Percentiles rank a stretch among this genome's conserved stretches.
Conservation (phyloP, 2,113 vertebrate genomes). For the Macrotus californicus region DNA sequence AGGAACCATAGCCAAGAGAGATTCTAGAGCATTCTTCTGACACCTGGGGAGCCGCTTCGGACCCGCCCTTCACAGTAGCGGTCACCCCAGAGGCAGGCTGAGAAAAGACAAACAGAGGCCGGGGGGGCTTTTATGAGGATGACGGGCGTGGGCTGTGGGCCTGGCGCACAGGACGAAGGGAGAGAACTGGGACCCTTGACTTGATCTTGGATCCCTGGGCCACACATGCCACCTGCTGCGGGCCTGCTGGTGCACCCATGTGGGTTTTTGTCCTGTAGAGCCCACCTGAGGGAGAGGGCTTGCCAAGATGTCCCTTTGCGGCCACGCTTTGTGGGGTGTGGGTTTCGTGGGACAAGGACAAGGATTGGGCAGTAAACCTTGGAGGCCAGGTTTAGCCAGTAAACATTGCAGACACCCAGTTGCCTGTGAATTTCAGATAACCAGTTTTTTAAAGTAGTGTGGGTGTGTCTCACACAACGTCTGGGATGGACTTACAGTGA, state of each 20-base stretch:
- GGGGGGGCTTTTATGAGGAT: neutral
- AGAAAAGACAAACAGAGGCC: neutral
- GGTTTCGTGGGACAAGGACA: neutral
- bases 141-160: neutral
- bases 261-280: neutral
- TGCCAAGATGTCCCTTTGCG: accelerated
- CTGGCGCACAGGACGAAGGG: neutral
- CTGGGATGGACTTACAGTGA: neutral
- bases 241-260: neutral
- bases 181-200: neutral
- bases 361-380: neutral
- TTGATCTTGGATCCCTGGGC: neutral
- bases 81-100: neutral
- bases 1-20: neutral
- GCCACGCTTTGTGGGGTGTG: neutral
- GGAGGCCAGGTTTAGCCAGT: neutral
- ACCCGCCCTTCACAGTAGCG: neutral
- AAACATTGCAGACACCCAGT: neutral
- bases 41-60: neutral
- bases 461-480: neutral
- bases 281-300: accelerated
- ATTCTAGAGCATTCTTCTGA: neutral
- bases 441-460: neutral
- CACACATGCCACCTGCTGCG: neutral
- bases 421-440: neutral